Evolutionary conservation across 1,140 invertebrate genomes (phyloP).

Genomic region (Anagrus nilaparvatae): DNA sequence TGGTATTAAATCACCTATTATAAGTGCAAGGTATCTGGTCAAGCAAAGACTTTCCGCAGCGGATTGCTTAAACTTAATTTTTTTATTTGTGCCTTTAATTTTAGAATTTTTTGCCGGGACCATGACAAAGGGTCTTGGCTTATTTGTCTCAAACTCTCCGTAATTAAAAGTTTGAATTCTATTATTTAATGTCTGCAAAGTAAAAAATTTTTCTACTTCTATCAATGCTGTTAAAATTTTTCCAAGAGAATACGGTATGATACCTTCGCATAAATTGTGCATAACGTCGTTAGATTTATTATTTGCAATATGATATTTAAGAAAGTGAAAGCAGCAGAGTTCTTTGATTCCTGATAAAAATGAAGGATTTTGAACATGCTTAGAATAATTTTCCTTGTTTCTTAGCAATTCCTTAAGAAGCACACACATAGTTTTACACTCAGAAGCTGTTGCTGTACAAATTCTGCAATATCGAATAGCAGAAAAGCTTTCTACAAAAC

Average conservation of each 20-base stretch:
- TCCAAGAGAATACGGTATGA: slow-evolving; percentile 11
- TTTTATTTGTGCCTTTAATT: slow-evolving; percentile 13
- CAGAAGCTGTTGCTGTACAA: neutral
- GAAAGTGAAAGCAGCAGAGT: slow-evolving; percentile 9
- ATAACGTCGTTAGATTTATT: slow-evolving; percentile 16
- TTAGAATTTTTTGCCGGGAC: slow-evolving; percentile 3
- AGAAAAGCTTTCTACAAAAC: slow-evolving; percentile 13
- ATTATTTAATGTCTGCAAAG: slow-evolving; percentile 14
- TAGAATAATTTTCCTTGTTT: slow-evolving; percentile 5
- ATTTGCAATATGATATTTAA: slow-evolving; percentile 18
- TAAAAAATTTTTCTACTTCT: slow-evolving; percentile 11
- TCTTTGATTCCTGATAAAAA: slow-evolving; percentile 12
- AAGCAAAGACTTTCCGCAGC: slow-evolving; percentile 18
- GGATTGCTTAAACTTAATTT: slow-evolving; percentile 15
- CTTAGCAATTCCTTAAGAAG: slow-evolving; percentile 5
- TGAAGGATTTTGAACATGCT: slow-evolving; percentile 6
- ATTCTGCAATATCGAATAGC: slow-evolving; percentile 7
- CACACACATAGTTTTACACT: slow-evolving; percentile 5
- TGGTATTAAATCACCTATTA: slow-evolving; percentile 12
- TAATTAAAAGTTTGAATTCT: slow-evolving; percentile 15
- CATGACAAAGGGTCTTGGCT: slow-evolving; percentile 10
- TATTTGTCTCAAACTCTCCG: slow-evolving; percentile 11
- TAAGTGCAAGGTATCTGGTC: slow-evolving; percentile 13
- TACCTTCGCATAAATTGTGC: slow-evolving; percentile 16
- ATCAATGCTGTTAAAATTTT: slow-evolving; percentile 14